A percentile compares a stretch with the other conserved stretches of the same genome.
phyloP scores from a whole-genome alignment of 2,888 invertebrate genomes.

The Adineta ricciae region DNA sequence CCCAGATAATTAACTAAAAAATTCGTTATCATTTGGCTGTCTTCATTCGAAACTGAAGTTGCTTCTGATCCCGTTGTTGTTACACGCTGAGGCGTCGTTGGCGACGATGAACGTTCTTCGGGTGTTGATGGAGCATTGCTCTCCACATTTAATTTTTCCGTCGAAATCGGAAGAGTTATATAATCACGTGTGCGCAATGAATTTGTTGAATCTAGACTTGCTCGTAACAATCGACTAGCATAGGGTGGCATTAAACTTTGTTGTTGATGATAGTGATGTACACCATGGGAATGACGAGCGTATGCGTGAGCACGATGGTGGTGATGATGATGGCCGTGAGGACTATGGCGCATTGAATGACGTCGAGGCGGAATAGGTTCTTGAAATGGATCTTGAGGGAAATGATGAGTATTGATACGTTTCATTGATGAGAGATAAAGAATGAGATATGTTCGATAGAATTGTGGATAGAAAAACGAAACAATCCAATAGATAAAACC shows the following conservation, averaged over 20 bases:
- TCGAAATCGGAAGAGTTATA: neutral
- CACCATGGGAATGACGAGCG: neutral
- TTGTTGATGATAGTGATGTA: neutral
- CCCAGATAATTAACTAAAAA: constrained; percentile 30
- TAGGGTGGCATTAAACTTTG: neutral
- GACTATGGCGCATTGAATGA: neutral
- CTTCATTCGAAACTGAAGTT: neutral
- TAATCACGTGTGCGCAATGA: neutral
- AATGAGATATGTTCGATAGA: neutral
- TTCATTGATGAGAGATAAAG: constrained; percentile 11
- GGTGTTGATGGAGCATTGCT: neutral
- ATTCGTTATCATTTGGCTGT: constrained; percentile 10
- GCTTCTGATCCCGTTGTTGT: neutral
- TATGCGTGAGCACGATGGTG: neutral
- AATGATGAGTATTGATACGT: neutral
- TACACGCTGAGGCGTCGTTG: neutral
- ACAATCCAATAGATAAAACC: constrained; percentile 23
- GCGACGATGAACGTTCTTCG: neutral
- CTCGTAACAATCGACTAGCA: neutral
- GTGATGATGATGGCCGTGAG: neutral
- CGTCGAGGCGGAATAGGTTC: neutral
- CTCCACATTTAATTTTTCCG: neutral
- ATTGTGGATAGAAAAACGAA: constrained; percentile 14
- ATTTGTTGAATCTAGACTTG: neutral
- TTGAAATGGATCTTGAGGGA: neutral